Base-by-base conservation (phyloP, 2,888 invertebrate genomes). In the Drosophila barbarae region DNA sequence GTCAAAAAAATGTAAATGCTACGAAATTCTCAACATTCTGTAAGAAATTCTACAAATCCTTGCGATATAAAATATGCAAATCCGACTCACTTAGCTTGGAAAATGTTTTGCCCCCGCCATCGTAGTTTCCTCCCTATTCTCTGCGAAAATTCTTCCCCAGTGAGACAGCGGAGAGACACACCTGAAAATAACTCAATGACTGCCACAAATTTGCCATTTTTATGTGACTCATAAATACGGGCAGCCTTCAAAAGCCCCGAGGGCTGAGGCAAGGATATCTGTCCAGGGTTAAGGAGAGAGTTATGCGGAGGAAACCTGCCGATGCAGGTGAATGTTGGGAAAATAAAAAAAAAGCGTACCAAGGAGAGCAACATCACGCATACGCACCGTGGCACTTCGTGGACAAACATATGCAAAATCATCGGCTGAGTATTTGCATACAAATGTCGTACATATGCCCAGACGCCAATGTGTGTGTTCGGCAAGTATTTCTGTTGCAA, bases 391-490 rank as follows among this genome's bases (percentile, higher is more conserved):
- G 51, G 46, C 50, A 44, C 66, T 59, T 59, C 38, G 60, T 60
- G 59, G 60, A 42, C 67, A 72, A 74, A 63, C 74, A 72, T 77
- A 74, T 72, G 74, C 57, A 77, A 72, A 80, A 74, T 69, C 70
- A 74, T 80, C 54, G 60, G 69, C 61, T 64, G 36, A 60, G 52
- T 72, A 84, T 78, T 78, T 84, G 75, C 81, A 84, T 78, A 75
- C 63, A 74, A 81, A 78, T 80, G 60, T 52, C 77, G 69, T 77
- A 47, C 84, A 77, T 77, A 75, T 74, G 74, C 60, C 64, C 30
- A 35, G 23, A 47, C 60, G 55, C 51, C 42, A 41, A 36, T 66
- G 23, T 23, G 39, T 44, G 36, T 52, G 57, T 8, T n/a, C 46
- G 32, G 41, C 56, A 69, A 69, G 69, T 70, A 72, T 80, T 80